Evolutionary conservation across 2,888 invertebrate genomes (phyloP).

Genomic region (Tenthredo mesomela): DNA sequence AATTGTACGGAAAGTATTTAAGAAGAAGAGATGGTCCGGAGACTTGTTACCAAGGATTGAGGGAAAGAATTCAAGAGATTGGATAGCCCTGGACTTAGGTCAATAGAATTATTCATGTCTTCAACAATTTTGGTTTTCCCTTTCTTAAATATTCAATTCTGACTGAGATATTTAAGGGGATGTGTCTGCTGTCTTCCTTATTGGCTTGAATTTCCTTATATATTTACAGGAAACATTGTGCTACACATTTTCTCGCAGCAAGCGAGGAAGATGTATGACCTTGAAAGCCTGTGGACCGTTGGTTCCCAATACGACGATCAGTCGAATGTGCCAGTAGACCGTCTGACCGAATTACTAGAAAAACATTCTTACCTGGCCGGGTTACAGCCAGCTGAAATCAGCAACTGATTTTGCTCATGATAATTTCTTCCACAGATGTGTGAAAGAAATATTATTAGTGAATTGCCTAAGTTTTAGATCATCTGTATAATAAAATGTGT

Average conservation of each 20-base stretch:
- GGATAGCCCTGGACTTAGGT: slow-evolving; percentile 96
- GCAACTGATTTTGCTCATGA: background rate
- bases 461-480: background rate
- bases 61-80: slow-evolving; percentile 87
- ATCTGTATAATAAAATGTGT: background rate
- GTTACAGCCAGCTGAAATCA: slow-evolving; percentile 81
- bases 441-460: background rate
- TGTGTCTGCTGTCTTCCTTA: background rate
- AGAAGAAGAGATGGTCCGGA: slow-evolving; percentile 82
- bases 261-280: slow-evolving; percentile 87
- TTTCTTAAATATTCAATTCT: background rate
- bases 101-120: slow-evolving; percentile 60
- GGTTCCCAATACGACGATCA: slow-evolving; percentile 90
- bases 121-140: slow-evolving; percentile 72
- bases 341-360: slow-evolving; percentile 83
- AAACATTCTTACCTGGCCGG: slow-evolving; percentile 83
- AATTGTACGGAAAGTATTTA: slow-evolving; percentile 88
- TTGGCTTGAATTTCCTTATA: background rate
- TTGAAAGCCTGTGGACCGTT: slow-evolving; percentile 95
- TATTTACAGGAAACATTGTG: slow-evolving; percentile 89
- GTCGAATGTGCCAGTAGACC: slow-evolving; percentile 81
- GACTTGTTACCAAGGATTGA: slow-evolving; percentile 89
- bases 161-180: background rate
- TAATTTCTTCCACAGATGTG: background rate
- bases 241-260: slow-evolving; percentile 91